Percentiles rank a stretch among this genome's conserved stretches.
Evolutionary conservation across 2,113 vertebrate genomes (phyloP).

Genomic region (Brienomyrus longianalis): DNA sequence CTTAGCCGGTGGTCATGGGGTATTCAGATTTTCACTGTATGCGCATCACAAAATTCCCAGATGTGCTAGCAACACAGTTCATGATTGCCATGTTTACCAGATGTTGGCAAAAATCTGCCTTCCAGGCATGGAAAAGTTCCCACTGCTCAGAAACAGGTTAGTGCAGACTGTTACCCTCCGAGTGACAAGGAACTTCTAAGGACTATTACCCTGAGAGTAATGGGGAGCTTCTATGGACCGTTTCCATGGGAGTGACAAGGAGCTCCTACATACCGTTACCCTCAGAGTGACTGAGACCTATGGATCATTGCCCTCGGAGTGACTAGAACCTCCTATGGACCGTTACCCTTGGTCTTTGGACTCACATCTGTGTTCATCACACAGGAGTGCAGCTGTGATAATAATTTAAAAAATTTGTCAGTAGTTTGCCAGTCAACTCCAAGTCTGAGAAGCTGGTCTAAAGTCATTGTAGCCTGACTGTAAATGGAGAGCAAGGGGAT

Average conservation of each 20-base stretch:
- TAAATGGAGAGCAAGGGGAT: background rate
- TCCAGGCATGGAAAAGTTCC: background rate
- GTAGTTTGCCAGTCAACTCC: background rate
- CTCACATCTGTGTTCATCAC: background rate
- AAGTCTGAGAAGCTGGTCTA: background rate
- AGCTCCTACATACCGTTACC: background rate
- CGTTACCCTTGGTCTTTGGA: background rate
- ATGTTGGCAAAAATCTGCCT: background rate
- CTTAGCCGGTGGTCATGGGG: background rate
- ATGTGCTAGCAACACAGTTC: background rate
- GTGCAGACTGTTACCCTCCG: background rate
- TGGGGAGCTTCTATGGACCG: background rate
- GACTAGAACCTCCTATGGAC: background rate
- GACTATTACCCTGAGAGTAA: background rate
- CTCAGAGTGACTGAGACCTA: background rate
- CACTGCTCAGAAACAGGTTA: background rate
- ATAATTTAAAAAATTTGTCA: background rate
- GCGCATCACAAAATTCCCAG: background rate
- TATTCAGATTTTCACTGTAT: background rate
- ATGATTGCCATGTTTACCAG: background rate
- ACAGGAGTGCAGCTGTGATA: background rate
- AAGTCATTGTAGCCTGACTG: background rate
- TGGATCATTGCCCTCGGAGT: background rate
- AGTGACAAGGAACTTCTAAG: background rate
- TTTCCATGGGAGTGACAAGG: too few species aligned